phyloP scores from a whole-genome alignment of 2,113 vertebrate species.

The Leucosticte australis region DNA sequence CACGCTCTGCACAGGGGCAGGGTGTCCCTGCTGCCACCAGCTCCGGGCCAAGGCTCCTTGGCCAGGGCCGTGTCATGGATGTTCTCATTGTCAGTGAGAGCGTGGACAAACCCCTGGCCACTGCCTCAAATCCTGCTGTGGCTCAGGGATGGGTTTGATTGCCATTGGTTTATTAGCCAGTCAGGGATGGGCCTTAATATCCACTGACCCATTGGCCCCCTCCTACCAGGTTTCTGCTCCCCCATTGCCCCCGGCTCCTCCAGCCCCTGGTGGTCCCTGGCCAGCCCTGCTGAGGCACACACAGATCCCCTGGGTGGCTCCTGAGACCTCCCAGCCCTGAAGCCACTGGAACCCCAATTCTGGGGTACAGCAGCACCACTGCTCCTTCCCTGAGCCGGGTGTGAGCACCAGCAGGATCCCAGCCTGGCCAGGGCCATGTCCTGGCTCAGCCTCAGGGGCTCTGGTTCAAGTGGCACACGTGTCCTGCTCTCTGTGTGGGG shows the following conservation, averaged over 20 bases:
- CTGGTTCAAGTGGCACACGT: accelerated
- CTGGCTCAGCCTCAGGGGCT: accelerated
- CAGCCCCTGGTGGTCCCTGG: not conserved
- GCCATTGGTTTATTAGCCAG: not conserved
- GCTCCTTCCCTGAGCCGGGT: accelerated
- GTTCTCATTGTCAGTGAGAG: not conserved
- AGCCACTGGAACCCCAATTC: accelerated
- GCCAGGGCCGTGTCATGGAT: not conserved
- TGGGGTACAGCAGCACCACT: not conserved
- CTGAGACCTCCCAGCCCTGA: not conserved
- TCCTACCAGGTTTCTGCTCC: not conserved
- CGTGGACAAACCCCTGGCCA: accelerated
- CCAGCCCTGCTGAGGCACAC: not conserved
- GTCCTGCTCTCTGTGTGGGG: not conserved
- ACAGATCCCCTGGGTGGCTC: not conserved
- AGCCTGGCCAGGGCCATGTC: accelerated
- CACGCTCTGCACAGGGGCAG: not conserved
- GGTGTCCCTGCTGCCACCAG: not conserved
- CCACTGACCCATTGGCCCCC: not conserved
- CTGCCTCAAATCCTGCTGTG: accelerated
- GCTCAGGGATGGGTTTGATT: accelerated
- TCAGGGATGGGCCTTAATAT: not conserved
- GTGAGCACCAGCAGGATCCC: not conserved
- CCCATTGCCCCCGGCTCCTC: accelerated
- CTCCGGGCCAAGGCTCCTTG: not conserved